Evolutionary conservation across 2,888 invertebrate genomes (phyloP), one percentile per base, ranked within the genome.

Genomic region (Erpobdella octoculata): DNA sequence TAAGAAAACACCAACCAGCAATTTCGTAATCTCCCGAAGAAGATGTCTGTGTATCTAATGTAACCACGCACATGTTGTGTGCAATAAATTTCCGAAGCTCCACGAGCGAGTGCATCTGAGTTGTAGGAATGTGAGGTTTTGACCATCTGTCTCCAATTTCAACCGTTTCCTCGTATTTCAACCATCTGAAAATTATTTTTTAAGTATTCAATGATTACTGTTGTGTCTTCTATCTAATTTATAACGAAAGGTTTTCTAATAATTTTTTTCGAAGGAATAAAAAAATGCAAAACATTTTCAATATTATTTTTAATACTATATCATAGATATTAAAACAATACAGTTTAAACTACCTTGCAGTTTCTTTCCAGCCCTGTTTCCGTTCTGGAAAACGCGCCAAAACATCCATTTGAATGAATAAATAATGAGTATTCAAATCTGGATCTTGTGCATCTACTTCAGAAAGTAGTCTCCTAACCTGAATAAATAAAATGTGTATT

Each of bases 141-240:
- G 96, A 96, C 97, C 97, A 98, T 73, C 97, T 87, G 82, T 95
- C 94, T 74, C 96, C 97, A 85, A 95, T 95, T 84, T 98, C 97
- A 1, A 98, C 96, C 82, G 96, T 96, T 78, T 86, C 86, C 76
- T 86, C 86, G 77, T 85, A 86, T 77, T 86, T 86, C 67, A 85
- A 79, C 85, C 85, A 86, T 74, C 85, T 85, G 77, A 2, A 77
- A n/a, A n/a, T n/a, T n/a, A n/a, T 35, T 67, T 65, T 35, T 6
- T 28, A 59, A 59, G 31, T 28, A n/a, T 1, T n/a, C 35, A 12
- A 33, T 9, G 25, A 2, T 1, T 46, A 21, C 35, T 2, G 4
- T 2, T n/a, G 15, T 46, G 18, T 46, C 15, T 46, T 15, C 18
- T 46, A 46, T 18, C 18, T 18, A 18, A 15, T 46, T 15, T 46